These are phyloP conservation scores for Acronicta leporina DNA, from an alignment of 2,888 invertebrate genomes.

Conservation along the genomic window DNA sequence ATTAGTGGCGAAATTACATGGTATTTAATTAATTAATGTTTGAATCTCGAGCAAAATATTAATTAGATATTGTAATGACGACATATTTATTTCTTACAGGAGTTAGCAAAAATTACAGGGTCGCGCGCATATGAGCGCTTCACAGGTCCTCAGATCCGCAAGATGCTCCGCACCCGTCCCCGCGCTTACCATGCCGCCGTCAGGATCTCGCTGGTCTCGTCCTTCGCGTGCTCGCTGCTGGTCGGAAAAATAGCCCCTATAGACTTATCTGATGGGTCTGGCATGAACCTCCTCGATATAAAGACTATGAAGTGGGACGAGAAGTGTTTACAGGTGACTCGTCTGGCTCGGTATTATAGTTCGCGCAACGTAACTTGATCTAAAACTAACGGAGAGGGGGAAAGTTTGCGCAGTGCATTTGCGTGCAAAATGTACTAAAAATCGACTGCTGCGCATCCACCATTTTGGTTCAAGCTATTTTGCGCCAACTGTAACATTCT, in stretches of 20 bases:
- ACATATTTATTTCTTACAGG: slow-evolving; percentile 73
- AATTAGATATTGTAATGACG: too few species aligned
- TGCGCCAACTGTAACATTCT: too few species aligned
- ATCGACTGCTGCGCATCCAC: too few species aligned
- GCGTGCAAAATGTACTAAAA: too few species aligned
- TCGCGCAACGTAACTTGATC: too few species aligned
- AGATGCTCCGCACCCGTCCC: slow-evolving; percentile 92
- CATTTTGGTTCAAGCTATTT: too few species aligned
- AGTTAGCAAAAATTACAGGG: slow-evolving; percentile 94
- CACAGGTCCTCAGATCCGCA: slow-evolving; percentile 98
- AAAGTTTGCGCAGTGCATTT: too few species aligned
- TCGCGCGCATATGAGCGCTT: slow-evolving; percentile 96
- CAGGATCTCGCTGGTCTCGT: slow-evolving; percentile 97
- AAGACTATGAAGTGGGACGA: slow-evolving; percentile 93
- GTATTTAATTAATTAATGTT: too few species aligned
- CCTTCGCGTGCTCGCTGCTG: slow-evolving; percentile 96
- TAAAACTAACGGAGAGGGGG: too few species aligned
- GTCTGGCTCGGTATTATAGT: slow-evolving; percentile 17
- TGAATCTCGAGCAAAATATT: too few species aligned
- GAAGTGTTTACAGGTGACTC: slow-evolving; percentile 92
- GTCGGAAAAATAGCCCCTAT: slow-evolving; percentile 96
- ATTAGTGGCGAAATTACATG: too few species aligned
- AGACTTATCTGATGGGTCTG: slow-evolving; percentile 97
- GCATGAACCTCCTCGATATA: slow-evolving; percentile 98
- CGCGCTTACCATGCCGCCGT: slow-evolving; percentile 90